Conservation (phyloP, 2,888 invertebrate genomes). For the Orthosia incerta region DNA sequence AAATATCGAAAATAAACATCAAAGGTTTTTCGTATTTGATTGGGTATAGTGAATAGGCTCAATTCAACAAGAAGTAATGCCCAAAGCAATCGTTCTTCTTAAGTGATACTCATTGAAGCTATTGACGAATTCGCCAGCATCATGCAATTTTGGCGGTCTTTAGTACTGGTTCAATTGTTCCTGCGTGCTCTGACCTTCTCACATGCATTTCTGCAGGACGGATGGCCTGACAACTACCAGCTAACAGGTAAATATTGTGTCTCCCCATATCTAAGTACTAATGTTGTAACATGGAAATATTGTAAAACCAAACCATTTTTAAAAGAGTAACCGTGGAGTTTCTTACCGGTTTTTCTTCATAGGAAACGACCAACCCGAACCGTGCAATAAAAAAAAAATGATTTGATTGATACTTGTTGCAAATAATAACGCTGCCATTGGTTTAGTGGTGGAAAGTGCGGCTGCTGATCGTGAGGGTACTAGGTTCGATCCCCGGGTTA, state of each 20-base stretch:
- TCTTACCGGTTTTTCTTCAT: too few species aligned
- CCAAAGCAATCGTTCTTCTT: too few species aligned
- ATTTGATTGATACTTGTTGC: too few species aligned
- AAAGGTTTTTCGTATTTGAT: neutral
- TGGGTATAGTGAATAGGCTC: too few species aligned
- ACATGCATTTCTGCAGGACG: neutral
- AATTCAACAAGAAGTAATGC: neutral
- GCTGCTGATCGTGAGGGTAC: neutral
- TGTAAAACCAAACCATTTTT: too few species aligned
- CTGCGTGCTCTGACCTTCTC: conserved; percentile 2
- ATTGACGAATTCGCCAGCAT: neutral
- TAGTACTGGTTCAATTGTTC: neutral
- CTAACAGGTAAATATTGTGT: neutral
- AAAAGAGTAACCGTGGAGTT: too few species aligned
- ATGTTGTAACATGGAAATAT: too few species aligned
- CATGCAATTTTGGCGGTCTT: conserved; percentile 2
- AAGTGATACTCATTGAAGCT: neutral
- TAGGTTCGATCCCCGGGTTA: neutral
- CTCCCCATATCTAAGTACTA: too few species aligned
- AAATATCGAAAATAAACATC: neutral
- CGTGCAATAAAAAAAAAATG: too few species aligned
- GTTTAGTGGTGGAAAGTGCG: neutral
- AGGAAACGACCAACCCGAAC: too few species aligned
- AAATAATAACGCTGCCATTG: too few species aligned
- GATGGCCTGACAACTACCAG: neutral